These are phyloP conservation scores for Penaeus chinensis DNA, from an alignment of 1,140 invertebrate species.

Conservation along the genomic window DNA sequence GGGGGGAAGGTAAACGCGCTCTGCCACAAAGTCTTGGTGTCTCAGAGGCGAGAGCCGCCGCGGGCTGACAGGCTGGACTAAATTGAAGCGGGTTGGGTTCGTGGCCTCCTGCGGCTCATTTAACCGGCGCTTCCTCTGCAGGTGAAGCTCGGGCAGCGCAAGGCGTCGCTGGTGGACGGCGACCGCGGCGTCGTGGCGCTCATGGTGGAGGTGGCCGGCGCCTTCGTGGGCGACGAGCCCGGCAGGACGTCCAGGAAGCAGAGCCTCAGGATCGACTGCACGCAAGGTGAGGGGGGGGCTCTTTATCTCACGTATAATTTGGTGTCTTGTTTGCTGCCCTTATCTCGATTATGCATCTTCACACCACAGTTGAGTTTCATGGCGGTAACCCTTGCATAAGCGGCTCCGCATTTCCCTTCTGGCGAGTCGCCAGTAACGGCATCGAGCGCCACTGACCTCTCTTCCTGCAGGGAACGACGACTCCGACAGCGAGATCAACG, in stretches of 20 bases:
- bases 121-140: not conserved
- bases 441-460: not conserved
- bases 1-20: too few relatives aligned
- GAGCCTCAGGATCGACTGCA: slow-evolving; percentile 8
- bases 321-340: too few relatives aligned
- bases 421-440: too few relatives aligned
- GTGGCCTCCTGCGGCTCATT: not conserved
- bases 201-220: slow-evolving; percentile 3
- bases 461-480: not conserved
- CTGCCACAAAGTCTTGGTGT: too few relatives aligned
- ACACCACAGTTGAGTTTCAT: too few relatives aligned
- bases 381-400: too few relatives aligned
- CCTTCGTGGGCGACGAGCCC: not conserved
- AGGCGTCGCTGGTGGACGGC: slow-evolving; percentile 13
- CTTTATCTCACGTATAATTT: not conserved
- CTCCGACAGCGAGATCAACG: not conserved
- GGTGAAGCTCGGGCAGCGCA: not conserved
- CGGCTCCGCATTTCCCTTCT: too few relatives aligned
- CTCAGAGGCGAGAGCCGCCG: too few relatives aligned
- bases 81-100: too few relatives aligned
- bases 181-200: not conserved
- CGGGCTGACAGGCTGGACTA: too few relatives aligned
- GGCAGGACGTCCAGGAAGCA: not conserved
- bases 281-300: not conserved
- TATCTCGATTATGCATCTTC: too few relatives aligned